Evolutionary conservation across 2,888 invertebrate species (phyloP).

Genomic region (Criorhina ranunculi): DNA sequence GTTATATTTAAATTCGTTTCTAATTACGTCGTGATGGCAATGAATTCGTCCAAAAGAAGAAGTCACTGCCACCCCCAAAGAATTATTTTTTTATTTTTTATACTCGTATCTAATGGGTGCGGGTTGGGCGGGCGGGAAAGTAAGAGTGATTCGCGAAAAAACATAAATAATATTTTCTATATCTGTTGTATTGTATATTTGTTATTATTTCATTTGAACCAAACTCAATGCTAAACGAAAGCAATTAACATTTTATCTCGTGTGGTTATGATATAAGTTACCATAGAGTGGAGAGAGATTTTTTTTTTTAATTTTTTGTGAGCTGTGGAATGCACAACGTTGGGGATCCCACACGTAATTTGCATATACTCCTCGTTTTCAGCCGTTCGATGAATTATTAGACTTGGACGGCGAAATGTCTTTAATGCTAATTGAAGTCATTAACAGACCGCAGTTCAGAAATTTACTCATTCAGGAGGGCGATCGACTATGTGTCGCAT

Average conservation of each 20-base stretch:
- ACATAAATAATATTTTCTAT: slow-evolving; percentile 45
- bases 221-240: slow-evolving; percentile 30
- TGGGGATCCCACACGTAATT: slow-evolving; percentile 57
- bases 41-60: slow-evolving; percentile 52
- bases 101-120: background rate
- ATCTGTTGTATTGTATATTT: slow-evolving; percentile 31
- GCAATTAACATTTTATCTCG: slow-evolving; percentile 58
- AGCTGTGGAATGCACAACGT: slow-evolving; percentile 38
- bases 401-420: background rate
- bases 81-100: slow-evolving; percentile 23
- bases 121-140: slow-evolving; percentile 27
- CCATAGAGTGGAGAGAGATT: slow-evolving; percentile 19
- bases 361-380: slow-evolving; percentile 36
- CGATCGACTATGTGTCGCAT: slow-evolving; percentile 2
- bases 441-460: slow-evolving; percentile 25
- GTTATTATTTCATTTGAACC: slow-evolving; percentile 25
- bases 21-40: slow-evolving; percentile 40
- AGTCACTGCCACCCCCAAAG: slow-evolving; percentile 55
- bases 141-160: slow-evolving; percentile 45
- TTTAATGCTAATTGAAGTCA: slow-evolving; percentile 54
- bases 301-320: slow-evolving; percentile 21
- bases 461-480: slow-evolving; percentile 8
- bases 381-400: slow-evolving; percentile 20
- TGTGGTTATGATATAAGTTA: slow-evolving; percentile 41
- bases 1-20: slow-evolving; percentile 23